phyloP scores from a whole-genome alignment of 2,888 invertebrate genomes.

The Hyles lineata region DNA sequence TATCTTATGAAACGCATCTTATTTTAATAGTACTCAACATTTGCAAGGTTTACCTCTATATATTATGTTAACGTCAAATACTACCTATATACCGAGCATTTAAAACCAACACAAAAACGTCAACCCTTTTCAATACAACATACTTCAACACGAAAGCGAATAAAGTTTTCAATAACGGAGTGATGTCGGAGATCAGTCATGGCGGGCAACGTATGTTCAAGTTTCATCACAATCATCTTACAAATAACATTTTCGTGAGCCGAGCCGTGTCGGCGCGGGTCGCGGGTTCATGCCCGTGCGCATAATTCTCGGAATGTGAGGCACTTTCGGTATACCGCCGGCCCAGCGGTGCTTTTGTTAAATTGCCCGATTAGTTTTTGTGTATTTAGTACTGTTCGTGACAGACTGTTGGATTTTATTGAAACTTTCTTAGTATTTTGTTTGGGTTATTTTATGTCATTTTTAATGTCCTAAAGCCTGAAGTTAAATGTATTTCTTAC shows the following conservation, averaged over 20 bases:
- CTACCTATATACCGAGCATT: background rate
- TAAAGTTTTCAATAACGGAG: conserved; percentile 23
- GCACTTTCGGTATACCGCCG: conserved; percentile 48
- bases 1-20: no score
- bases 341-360: conserved; percentile 18
- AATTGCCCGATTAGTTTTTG: conserved; percentile 21
- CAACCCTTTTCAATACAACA: background rate
- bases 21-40: no score
- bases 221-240: conserved; percentile 50
- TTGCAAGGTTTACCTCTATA: no score
- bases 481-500: no score
- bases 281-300: conserved; percentile 60
- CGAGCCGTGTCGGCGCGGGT: conserved; percentile 55
- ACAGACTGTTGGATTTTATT: background rate
- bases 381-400: background rate
- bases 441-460: no score
- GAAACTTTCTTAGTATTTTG: background rate
- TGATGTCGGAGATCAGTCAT: conserved; percentile 51
- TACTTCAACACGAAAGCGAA: background rate
- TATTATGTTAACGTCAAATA: no score
- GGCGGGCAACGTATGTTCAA: conserved; percentile 36
- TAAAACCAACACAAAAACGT: background rate
- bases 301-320: conserved; percentile 54
- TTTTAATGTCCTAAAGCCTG: no score
- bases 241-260: conserved; percentile 68